phyloP scores from a whole-genome alignment of 2,113 vertebrate species.

The Cariama cristata region DNA sequence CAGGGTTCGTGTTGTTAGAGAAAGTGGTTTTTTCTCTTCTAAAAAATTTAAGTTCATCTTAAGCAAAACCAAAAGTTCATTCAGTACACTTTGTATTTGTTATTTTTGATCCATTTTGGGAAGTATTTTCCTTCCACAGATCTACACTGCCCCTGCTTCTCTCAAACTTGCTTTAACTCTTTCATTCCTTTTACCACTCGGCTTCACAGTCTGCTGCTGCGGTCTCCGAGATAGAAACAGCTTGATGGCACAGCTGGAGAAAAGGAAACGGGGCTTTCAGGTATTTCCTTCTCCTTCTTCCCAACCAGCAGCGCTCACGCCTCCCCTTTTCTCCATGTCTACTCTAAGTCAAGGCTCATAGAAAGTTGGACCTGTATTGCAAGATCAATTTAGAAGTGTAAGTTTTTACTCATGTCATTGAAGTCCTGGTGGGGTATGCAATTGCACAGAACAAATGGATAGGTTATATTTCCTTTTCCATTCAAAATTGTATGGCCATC shows the following conservation, averaged over 20 bases:
- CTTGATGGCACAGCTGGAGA: neutral
- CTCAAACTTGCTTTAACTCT: conserved; percentile 27
- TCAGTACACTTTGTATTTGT: conserved; percentile 57
- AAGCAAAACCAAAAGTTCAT: conserved; percentile 60
- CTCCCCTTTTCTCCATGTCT: neutral
- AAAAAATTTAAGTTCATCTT: conserved; percentile 43
- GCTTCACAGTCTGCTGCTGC: neutral
- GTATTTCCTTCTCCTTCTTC: neutral
- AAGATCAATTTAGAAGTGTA: neutral
- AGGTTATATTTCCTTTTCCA: neutral
- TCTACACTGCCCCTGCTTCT: neutral
- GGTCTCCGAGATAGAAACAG: neutral
- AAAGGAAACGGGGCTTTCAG: neutral
- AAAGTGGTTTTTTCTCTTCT: conserved; percentile 53
- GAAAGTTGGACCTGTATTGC: neutral
- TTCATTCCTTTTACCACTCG: neutral
- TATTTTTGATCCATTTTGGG: conserved; percentile 52
- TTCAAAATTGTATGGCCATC: neutral
- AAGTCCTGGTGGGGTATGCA: neutral
- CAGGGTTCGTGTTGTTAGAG: conserved; percentile 31
- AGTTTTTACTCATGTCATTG: neutral
- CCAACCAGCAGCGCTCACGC: neutral
- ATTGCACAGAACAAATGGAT: neutral
- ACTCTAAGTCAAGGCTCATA: neutral
- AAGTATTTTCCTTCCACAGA: conserved; percentile 33